Percentiles rank a stretch among this genome's conserved stretches.
These are phyloP conservation scores for Platorchestia sp. DNA, from an alignment of 1,140 invertebrate species.

Conservation along the genomic window DNA sequence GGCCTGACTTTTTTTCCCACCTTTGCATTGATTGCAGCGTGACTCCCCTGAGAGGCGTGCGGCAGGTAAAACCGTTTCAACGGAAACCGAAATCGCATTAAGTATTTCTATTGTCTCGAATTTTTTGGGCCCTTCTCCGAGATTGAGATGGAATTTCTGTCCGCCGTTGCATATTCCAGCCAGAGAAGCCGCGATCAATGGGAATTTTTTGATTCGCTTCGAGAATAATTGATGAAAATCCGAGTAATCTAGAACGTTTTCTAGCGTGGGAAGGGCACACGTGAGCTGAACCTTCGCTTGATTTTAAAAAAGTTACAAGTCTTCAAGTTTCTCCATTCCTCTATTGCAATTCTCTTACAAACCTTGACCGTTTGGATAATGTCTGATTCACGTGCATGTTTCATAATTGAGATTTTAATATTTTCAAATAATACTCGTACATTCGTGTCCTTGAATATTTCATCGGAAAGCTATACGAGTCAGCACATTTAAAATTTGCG, in stretches of 20 bases:
- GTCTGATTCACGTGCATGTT: not conserved
- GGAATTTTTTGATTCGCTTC: not conserved
- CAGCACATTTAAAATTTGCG: no score
- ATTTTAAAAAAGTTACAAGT: not conserved
- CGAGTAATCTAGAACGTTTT: not conserved
- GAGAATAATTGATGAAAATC: not conserved
- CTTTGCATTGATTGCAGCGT: not conserved
- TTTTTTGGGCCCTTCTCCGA: not conserved
- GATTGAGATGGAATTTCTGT: not conserved
- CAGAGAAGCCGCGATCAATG: not conserved
- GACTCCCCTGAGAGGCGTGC: not conserved
- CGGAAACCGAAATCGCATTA: conserved; percentile 38
- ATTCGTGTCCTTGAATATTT: no score
- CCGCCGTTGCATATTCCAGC: not conserved
- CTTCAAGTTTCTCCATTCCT: not conserved
- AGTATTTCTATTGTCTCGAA: not conserved
- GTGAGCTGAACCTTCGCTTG: not conserved
- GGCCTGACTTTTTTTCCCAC: not conserved
- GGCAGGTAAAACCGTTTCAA: conserved; percentile 7
- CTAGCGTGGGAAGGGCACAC: not conserved
- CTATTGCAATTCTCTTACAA: not conserved
- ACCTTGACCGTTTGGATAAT: not conserved
- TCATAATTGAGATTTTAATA: not conserved
- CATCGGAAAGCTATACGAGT: no score
- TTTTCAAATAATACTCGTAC: not conserved